Conservation (phyloP, 2,888 invertebrate species). For the Coelinius sp. region DNA sequence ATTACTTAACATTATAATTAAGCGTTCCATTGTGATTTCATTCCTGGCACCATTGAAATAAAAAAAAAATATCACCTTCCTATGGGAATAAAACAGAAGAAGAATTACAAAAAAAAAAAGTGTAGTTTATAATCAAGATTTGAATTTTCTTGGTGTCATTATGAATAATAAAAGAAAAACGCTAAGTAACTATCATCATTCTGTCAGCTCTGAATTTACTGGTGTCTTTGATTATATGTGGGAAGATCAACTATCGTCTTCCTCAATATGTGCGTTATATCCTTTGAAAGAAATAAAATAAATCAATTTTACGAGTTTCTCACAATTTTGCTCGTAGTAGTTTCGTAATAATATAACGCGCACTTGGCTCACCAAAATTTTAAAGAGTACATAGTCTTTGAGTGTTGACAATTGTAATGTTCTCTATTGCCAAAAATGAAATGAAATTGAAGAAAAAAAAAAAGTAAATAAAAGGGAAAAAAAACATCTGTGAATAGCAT, state of each 20-base stretch:
- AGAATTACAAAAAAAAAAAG: background rate
- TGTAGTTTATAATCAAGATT: conserved; percentile 19
- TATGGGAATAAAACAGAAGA: background rate
- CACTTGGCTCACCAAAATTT: conserved; percentile 27
- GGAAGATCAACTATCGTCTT: conserved; percentile 45
- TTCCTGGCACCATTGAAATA: conserved; percentile 22
- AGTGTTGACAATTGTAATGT: conserved; percentile 34
- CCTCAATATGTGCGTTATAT: conserved; percentile 37
- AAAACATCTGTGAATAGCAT: conserved; percentile 27
- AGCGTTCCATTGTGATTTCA: conserved; percentile 29
- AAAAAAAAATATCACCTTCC: background rate
- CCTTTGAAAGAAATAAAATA: background rate
- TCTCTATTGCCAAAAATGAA: conserved; percentile 34
- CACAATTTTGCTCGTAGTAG: conserved; percentile 30
- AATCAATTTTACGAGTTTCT: conserved; percentile 28
- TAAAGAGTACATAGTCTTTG: conserved; percentile 17
- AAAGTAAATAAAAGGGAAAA: conserved; percentile 11
- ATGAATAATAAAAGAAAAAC: conserved; percentile 16
- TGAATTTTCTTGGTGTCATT: conserved; percentile 26
- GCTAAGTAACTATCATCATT: conserved; percentile 12
- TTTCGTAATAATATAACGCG: conserved; percentile 27
- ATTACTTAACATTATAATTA: conserved; percentile 29
- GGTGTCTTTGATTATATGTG: conserved; percentile 22
- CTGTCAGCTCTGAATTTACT: conserved; percentile 24
- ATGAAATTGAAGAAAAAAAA: conserved; percentile 19